A percentile compares a stretch with the other conserved stretches of the same genome.
phyloP scores from a whole-genome alignment of 2,888 invertebrate genomes.

The Acleris literana region DNA sequence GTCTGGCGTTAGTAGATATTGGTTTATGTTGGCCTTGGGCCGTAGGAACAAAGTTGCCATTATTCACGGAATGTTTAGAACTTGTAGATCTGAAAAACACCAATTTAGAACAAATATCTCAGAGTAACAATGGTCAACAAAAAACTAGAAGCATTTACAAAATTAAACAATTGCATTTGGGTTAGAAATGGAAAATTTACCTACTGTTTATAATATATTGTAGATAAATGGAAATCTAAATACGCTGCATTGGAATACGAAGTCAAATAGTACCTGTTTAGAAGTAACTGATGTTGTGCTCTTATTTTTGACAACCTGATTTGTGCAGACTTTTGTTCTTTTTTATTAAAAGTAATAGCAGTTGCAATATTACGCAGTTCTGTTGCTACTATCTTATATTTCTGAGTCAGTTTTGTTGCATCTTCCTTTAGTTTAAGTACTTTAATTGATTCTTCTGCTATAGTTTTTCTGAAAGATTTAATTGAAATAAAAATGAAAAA shows the following conservation, averaged over 20 bases:
- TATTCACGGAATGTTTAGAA: constrained; percentile 64
- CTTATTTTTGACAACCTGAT: constrained; percentile 66
- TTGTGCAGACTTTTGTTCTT: constrained; percentile 67
- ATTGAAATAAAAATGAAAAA: constrained; percentile 17
- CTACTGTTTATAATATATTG: not conserved
- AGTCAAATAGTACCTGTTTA: constrained; percentile 66
- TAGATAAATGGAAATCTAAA: constrained; percentile 6
- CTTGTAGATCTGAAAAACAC: constrained; percentile 63
- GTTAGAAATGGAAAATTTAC: too few species aligned
- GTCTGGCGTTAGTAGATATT: constrained; percentile 42
- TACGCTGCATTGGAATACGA: constrained; percentile 10
- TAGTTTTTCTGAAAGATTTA: constrained; percentile 65
- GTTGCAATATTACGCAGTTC: constrained; percentile 72
- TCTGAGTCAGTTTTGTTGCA: constrained; percentile 66
- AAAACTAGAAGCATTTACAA: constrained; percentile 34
- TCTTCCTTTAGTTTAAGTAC: constrained; percentile 74
- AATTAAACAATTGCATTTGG: constrained; percentile 14
- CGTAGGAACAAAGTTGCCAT: constrained; percentile 44
- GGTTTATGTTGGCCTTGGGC: constrained; percentile 48
- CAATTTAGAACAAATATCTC: constrained; percentile 33
- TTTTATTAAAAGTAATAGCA: constrained; percentile 73
- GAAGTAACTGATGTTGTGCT: constrained; percentile 69
- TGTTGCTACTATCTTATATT: constrained; percentile 72
- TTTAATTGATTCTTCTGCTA: constrained; percentile 73
- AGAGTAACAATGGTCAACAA: constrained; percentile 33